A percentile compares a stretch with the other conserved stretches of the same genome.
These are phyloP conservation scores for Spilosoma lubricipeda DNA, from an alignment of 2,888 invertebrate species.

Conservation along the genomic window DNA sequence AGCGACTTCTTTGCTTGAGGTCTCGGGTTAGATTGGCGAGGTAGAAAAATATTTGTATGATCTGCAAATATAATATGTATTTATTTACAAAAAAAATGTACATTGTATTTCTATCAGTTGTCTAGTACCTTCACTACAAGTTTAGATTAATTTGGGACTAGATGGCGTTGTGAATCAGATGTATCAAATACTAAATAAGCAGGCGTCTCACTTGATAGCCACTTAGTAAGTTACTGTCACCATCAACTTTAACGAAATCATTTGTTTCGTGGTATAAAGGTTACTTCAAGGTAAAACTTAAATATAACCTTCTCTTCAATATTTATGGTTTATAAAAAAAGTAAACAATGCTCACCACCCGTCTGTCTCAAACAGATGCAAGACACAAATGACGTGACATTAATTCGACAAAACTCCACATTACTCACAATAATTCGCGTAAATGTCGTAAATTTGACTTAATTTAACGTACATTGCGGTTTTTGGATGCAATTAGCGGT, in stretches of 20 bases:
- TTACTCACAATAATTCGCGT: constrained; percentile 58
- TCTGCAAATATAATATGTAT: too few species aligned
- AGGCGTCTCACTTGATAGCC: too few species aligned
- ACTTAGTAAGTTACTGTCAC: too few species aligned
- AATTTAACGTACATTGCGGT: constrained; percentile 65
- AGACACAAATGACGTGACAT: constrained; percentile 27
- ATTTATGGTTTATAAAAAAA: background rate
- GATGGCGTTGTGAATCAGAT: too few species aligned
- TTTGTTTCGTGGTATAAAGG: background rate
- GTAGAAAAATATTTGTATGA: too few species aligned
- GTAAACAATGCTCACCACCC: constrained; percentile 4
- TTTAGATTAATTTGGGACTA: too few species aligned
- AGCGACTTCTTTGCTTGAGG: too few species aligned
- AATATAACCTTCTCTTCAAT: background rate
- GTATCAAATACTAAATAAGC: too few species aligned
- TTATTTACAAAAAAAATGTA: too few species aligned
- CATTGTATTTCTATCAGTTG: too few species aligned
- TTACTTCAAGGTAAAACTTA: background rate
- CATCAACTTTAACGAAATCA: background rate
- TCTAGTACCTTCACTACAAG: too few species aligned
- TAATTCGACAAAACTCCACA: constrained; percentile 29
- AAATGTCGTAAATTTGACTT: constrained; percentile 64
- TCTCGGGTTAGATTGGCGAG: too few species aligned
- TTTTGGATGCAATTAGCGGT: constrained; percentile 74
- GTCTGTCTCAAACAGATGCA: constrained; percentile 18